Evolutionary conservation across 2,113 vertebrate species (phyloP), one percentile per base, ranked within the genome.

Genomic region (Megaceryle maxima): DNA sequence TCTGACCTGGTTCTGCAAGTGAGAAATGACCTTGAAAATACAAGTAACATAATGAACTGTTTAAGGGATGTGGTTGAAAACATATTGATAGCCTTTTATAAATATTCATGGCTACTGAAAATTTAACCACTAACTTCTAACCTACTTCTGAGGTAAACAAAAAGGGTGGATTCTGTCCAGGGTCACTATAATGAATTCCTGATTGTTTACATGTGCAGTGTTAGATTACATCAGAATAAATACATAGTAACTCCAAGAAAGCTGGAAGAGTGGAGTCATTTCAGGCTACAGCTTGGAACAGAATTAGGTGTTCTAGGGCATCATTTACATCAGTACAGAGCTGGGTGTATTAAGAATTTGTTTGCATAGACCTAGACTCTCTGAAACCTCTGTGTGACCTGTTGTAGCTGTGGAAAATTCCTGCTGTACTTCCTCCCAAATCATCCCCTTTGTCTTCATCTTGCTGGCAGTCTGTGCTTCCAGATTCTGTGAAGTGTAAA

Each of bases 21-120:
- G 55, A 88, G 63, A 90, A 87, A 88, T 92, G 88, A 86, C 90
- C 68, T 93, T 94, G 83, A 90, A 93, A 97, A 81, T 64, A 77
- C 60, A 83, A 44, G 41, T 63, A 83, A 25, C 37, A 33, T 59
- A 88, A 44, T 16, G 88, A 86, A 60, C 24, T 69, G 17, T 56
- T 78, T 51, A 78, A 83, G 63, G 66, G 25, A 78, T 70, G 8
- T 81, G 64, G 25, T 39, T 86, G 68, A 92, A 88, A 95, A 83
- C 33, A 51, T 20, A 5, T 26, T 67, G 86, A 63, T 90, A 87
- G 12, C 15, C 31, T 83, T n/a, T 62, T 78, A 81, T 88, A 74
- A 90, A 93, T 96, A 96, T 92, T 92, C 60, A 90, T 70, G 26
- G 15, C 0, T 88, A 55, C 63, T 88, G 72, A 96, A 93, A 86